Evolutionary conservation across 2,797 vertebrate species (phyloP).

Genomic region (Brachyrhaphis roseni): DNA sequence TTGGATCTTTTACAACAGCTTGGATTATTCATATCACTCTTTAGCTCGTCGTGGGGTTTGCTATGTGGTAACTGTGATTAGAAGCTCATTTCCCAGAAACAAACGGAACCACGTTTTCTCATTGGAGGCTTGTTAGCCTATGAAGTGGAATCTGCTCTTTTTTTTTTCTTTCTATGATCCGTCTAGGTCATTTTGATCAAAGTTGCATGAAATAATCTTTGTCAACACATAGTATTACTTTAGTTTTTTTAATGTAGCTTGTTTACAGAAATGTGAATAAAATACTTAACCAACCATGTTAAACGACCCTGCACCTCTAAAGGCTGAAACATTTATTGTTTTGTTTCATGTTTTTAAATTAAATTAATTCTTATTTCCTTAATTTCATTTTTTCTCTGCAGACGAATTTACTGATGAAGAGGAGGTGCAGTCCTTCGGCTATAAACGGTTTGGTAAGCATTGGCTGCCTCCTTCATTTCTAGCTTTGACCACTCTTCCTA

Average conservation of each 20-base stretch:
- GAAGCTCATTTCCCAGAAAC: slow-evolving; percentile 2
- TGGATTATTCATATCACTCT: slow-evolving; percentile 26
- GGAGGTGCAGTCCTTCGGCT: slow-evolving; percentile 98
- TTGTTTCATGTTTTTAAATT: neutral
- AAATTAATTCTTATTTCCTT: neutral
- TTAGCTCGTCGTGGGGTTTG: slow-evolving; percentile 4
- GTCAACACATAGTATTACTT: neutral
- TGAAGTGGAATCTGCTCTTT: neutral
- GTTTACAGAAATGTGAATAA: neutral
- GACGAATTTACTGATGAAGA: slow-evolving; percentile 98
- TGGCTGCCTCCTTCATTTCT: slow-evolving; percentile 19
- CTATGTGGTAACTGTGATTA: neutral
- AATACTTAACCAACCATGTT: no score
- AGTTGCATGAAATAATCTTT: neutral
- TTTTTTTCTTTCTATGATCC: neutral
- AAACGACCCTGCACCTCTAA: neutral
- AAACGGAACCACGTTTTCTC: neutral
- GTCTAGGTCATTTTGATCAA: neutral
- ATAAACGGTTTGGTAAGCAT: slow-evolving; percentile 98
- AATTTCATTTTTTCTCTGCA: slow-evolving; percentile 64
- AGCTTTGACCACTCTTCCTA: slow-evolving; percentile 9
- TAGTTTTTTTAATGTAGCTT: neutral
- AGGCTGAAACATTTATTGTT: neutral
- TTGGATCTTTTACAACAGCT: slow-evolving; percentile 26
- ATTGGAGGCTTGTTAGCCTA: neutral